These are phyloP conservation scores for Brotula barbata DNA, from an alignment of 2,797 vertebrate species.

Conservation along the genomic window DNA sequence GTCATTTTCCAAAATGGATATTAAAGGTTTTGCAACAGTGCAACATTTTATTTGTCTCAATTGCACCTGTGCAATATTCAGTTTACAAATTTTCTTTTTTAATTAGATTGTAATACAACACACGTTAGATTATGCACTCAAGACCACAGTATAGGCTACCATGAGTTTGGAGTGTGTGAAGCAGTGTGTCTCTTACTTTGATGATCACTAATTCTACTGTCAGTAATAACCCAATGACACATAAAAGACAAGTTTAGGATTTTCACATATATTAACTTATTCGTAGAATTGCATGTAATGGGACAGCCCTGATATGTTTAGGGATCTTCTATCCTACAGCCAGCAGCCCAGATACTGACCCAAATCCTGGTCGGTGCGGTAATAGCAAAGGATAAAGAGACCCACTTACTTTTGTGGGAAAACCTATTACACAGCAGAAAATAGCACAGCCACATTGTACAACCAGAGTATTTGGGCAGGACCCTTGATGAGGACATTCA, in stretches of 20 bases:
- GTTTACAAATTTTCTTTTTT: neutral
- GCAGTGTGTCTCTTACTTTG: neutral
- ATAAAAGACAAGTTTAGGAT: too few species aligned
- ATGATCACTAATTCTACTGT: too few species aligned
- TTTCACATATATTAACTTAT: too few species aligned
- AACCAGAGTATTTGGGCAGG: too few species aligned
- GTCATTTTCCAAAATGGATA: too few species aligned
- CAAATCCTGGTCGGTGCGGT: slow-evolving; percentile 51
- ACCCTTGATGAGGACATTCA: too few species aligned
- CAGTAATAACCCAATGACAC: too few species aligned
- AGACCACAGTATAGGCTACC: neutral
- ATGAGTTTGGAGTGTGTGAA: neutral
- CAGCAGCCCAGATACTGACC: slow-evolving; percentile 60
- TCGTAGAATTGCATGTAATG: too few species aligned
- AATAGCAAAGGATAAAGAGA: slow-evolving; percentile 41
- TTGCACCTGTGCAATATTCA: neutral
- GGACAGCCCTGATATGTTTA: slow-evolving; percentile 9
- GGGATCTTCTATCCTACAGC: slow-evolving; percentile 20
- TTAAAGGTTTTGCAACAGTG: neutral
- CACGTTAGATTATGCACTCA: neutral
- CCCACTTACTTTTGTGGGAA: slow-evolving; percentile 46
- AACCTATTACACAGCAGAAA: slow-evolving; percentile 58
- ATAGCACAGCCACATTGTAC: slow-evolving; percentile 6
- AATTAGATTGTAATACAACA: too few species aligned
- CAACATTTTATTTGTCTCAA: neutral